Conservation (phyloP, 2,113 vertebrate species). For the Gobio gobio region DNA sequence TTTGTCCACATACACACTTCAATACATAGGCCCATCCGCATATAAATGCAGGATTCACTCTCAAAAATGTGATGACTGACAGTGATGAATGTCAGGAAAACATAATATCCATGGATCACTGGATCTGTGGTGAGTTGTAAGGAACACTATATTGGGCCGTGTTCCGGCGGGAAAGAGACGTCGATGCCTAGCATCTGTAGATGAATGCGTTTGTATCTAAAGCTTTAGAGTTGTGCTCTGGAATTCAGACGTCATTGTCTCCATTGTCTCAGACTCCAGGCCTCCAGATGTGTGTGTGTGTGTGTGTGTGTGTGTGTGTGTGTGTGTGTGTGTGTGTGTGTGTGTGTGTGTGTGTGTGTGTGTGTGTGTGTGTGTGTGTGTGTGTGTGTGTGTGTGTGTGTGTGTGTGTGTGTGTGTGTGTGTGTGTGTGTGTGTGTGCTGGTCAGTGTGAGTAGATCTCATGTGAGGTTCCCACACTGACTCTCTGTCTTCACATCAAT, state of each 20-base stretch:
- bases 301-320: slow-evolving; percentile 15
- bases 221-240: slow-evolving; percentile 5
- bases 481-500: slow-evolving; percentile 55
- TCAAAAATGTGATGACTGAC: too few relatives aligned
- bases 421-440: slow-evolving; percentile 20
- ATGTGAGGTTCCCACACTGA: slow-evolving; percentile 61
- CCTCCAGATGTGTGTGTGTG: slow-evolving; percentile 48
- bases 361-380: slow-evolving; percentile 23
- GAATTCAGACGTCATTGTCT: slow-evolving; percentile 28
- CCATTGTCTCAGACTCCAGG: neutral
- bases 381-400: slow-evolving; percentile 18
- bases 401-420: slow-evolving; percentile 18
- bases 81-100: too few relatives aligned
- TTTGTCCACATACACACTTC: too few relatives aligned
- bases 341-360: slow-evolving; percentile 18
- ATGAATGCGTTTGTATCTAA: neutral
- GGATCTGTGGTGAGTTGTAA: too few relatives aligned
- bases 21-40: too few relatives aligned
- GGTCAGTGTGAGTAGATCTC: slow-evolving; percentile 56
- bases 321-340: slow-evolving; percentile 18
- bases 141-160: too few relatives aligned
- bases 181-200: neutral
- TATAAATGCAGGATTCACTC: too few relatives aligned
- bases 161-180: too few relatives aligned
- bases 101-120: too few relatives aligned